Conservation (phyloP, 2,888 invertebrate species). For the Acanthosepion lycidas region DNA sequence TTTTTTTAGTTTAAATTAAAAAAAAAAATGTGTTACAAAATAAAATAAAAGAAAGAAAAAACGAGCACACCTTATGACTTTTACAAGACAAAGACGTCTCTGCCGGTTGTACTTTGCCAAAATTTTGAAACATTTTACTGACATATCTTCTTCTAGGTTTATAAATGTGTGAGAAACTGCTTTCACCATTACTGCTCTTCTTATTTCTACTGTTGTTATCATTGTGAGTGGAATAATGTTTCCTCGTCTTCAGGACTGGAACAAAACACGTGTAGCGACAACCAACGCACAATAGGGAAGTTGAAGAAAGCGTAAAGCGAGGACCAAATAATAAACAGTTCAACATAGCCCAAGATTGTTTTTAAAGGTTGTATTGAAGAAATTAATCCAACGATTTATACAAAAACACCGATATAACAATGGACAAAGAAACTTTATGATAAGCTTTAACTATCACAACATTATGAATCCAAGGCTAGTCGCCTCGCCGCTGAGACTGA, state of each 20-base stretch:
- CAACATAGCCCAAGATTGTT: not conserved
- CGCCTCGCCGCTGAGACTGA: too few relatives aligned
- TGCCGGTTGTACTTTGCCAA: conserved; percentile 54
- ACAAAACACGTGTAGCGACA: not conserved
- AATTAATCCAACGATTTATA: not conserved
- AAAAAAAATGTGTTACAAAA: too few relatives aligned
- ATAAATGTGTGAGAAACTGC: not conserved
- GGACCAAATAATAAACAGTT: not conserved
- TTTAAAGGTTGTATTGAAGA: not conserved
- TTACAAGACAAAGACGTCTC: conserved; percentile 51
- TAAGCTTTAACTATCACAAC: not conserved
- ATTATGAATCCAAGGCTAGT: not conserved
- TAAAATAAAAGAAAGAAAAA: not conserved
- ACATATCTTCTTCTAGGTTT: conserved; percentile 54
- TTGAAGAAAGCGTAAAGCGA: not conserved
- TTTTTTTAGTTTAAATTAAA: too few relatives aligned
- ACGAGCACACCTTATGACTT: conserved; percentile 58
- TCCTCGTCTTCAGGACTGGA: not conserved
- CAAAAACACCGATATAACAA: not conserved
- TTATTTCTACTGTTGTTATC: not conserved
- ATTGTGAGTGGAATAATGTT: not conserved
- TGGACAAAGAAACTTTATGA: too few relatives aligned
- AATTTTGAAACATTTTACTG: conserved; percentile 56
- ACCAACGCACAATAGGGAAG: not conserved
- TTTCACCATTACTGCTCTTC: not conserved